Evolutionary conservation across 2,113 vertebrate genomes (phyloP).

Genomic region (Thryonomys swinderianus): DNA sequence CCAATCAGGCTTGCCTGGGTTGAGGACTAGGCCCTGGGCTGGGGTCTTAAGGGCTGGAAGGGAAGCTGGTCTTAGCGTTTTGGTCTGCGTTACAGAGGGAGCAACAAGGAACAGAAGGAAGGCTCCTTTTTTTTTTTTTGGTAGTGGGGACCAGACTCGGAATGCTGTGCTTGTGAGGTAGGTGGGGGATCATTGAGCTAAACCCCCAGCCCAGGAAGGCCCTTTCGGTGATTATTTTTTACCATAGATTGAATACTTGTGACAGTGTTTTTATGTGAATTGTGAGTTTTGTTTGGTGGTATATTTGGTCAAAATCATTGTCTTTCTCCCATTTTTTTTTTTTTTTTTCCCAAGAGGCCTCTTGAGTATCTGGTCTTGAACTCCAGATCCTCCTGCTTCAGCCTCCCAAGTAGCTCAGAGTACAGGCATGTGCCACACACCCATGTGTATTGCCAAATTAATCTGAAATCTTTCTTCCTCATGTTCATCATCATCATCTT

Average conservation of each 20-base stretch:
- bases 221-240: not conserved
- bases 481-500: not conserved
- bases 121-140: too few species aligned
- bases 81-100: not conserved
- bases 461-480: not conserved
- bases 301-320: not conserved
- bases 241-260: not conserved
- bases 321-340: not conserved
- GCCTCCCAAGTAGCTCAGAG: not conserved
- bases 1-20: not conserved
- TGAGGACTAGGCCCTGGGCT: not conserved
- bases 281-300: constrained; percentile 1
- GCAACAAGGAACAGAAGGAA: not conserved
- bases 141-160: too few species aligned
- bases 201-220: too few species aligned
- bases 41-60: not conserved
- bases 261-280: not conserved
- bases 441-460: not conserved
- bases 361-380: not conserved
- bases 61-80: not conserved
- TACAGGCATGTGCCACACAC: not conserved
- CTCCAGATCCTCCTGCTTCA: not conserved
- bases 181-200: too few species aligned
- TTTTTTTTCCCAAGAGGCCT: not conserved
- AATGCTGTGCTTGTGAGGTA: too few species aligned